Conservation (phyloP, 2,888 invertebrate genomes). For the Julus scandinavius region DNA sequence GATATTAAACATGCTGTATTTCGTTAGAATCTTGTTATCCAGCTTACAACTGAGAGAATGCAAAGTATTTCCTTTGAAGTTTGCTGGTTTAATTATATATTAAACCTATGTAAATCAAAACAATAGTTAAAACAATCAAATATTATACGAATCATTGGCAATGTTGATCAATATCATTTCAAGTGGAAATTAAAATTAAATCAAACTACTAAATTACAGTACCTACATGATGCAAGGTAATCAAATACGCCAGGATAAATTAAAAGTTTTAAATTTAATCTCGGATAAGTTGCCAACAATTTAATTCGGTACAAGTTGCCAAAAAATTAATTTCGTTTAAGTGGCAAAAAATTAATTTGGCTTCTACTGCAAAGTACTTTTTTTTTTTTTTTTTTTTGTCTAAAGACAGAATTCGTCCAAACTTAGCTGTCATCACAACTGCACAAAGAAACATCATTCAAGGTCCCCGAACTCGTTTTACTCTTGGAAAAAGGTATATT, state of each 20-base stretch:
- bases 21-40: too few relatives aligned
- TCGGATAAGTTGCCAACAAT: conserved; percentile 1
- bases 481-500: conserved; percentile 36
- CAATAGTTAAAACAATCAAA: too few relatives aligned
- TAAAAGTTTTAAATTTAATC: background rate
- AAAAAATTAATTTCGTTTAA: conserved; percentile 8
- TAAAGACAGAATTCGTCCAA: conserved; percentile 42
- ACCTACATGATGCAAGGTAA: background rate
- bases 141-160: too few relatives aligned
- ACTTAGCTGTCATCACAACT: conserved; percentile 23
- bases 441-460: conserved; percentile 35
- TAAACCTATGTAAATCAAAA: too few relatives aligned
- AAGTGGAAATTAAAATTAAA: too few relatives aligned
- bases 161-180: too few relatives aligned
- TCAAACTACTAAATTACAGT: too few relatives aligned
- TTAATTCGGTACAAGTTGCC: conserved; percentile 13
- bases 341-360: conserved; percentile 43
- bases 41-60: too few relatives aligned
- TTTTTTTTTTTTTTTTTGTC: background rate
- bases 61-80: too few relatives aligned
- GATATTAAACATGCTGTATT: too few relatives aligned
- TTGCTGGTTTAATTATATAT: too few relatives aligned
- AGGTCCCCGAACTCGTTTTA: conserved; percentile 45
- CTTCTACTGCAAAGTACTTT: background rate
- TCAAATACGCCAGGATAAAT: background rate